Evolutionary conservation across 2,113 vertebrate species (phyloP).

Genomic region (Lophochroa leadbeateri): DNA sequence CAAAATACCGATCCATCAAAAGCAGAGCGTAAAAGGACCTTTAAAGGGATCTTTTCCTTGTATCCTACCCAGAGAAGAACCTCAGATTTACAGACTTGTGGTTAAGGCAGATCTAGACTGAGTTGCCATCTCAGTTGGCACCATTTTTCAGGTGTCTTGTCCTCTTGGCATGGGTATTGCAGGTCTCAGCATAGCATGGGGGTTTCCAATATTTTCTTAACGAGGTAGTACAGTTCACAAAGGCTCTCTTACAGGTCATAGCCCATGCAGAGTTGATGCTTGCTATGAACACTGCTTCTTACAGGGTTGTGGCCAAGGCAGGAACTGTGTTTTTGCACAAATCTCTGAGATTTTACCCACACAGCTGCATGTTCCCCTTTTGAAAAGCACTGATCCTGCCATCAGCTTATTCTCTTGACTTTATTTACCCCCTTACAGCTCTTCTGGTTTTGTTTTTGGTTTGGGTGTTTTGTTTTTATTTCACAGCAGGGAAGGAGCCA

Average conservation of each 20-base stretch:
- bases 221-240: background rate
- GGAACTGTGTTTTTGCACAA: background rate
- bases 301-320: background rate
- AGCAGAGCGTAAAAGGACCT: background rate
- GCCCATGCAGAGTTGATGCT: background rate
- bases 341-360: background rate
- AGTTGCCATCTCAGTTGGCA: background rate
- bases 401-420: background rate
- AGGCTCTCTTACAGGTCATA: background rate
- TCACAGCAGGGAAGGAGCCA: background rate
- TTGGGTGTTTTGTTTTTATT: background rate
- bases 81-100: constrained; percentile 11
- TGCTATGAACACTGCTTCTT: background rate
- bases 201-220: background rate
- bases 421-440: background rate
- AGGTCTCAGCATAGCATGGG: background rate
- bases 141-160: background rate
- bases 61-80: background rate
- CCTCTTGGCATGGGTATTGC: background rate
- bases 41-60: constrained; percentile 15
- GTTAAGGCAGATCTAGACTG: background rate
- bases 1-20: background rate
- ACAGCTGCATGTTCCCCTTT: background rate
- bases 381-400: background rate
- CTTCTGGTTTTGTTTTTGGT: background rate